Conservation (phyloP, 2,888 invertebrate genomes). For the Ischnura elegans region DNA sequence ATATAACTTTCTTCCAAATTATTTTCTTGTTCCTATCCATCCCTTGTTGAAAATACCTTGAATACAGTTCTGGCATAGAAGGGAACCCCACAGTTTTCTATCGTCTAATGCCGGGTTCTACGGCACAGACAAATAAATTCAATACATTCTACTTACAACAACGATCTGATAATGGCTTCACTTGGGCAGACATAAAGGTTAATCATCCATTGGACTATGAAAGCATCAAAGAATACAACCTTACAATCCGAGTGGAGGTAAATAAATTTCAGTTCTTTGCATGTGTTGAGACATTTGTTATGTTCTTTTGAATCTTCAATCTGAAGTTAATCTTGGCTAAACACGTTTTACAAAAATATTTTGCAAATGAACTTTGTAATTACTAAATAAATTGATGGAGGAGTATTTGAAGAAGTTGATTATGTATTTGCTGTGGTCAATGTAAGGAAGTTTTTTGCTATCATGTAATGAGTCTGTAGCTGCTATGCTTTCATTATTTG, state of each 20-base stretch:
- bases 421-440: no score
- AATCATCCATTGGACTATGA: slow-evolving; percentile 97
- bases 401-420: no score
- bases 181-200: slow-evolving; percentile 97
- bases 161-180: slow-evolving; percentile 93
- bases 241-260: slow-evolving; percentile 97
- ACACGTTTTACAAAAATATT: no score
- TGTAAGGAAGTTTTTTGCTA: no score
- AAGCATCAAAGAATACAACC: slow-evolving; percentile 96
- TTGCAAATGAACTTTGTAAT: no score
- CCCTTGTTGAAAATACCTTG: not conserved
- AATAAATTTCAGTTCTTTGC: slow-evolving; percentile 75
- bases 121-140: slow-evolving; percentile 96
- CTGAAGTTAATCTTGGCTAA: no score
- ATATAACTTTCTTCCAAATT: not conserved
- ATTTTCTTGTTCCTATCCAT: not conserved
- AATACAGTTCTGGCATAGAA: slow-evolving; percentile 93
- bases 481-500: no score
- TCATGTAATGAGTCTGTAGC: no score
- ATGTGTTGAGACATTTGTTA: no score
- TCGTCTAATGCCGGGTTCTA: slow-evolving; percentile 96
- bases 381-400: no score
- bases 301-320: no score
- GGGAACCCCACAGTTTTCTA: slow-evolving; percentile 98
- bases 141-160: slow-evolving; percentile 98